Percentiles rank a stretch among this genome's conserved stretches.
Conservation (phyloP, 2,888 invertebrate genomes). For the Hydropsyche betteni region DNA sequence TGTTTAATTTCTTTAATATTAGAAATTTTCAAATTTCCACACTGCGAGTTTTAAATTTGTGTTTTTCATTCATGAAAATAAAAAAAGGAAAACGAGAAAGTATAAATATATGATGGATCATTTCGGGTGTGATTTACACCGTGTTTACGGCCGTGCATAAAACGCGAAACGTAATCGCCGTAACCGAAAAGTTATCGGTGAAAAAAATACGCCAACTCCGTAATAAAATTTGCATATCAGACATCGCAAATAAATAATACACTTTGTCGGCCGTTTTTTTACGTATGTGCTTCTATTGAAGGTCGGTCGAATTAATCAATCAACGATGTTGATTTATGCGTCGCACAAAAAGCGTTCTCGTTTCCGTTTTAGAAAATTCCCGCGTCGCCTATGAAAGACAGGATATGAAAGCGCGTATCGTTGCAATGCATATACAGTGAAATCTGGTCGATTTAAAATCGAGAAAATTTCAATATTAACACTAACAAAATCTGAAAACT, state of each 20-base stretch:
- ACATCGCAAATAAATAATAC: background rate
- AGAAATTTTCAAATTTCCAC: too few species aligned
- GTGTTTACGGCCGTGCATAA: background rate
- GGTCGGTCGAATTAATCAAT: background rate
- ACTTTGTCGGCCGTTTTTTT: background rate
- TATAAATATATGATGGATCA: background rate
- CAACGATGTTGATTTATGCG: conserved; percentile 15
- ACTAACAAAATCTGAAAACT: too few species aligned
- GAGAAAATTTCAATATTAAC: too few species aligned
- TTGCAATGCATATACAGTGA: too few species aligned
- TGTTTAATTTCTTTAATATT: too few species aligned
- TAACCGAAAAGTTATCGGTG: background rate
- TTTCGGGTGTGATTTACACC: background rate
- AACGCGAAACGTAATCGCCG: conserved; percentile 1
- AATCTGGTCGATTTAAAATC: too few species aligned
- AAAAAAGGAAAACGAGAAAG: too few species aligned
- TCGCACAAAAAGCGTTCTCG: conserved; percentile 5
- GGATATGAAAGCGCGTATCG: conserved; percentile 16
- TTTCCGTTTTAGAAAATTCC: conserved; percentile 16
- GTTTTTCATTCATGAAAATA: too few species aligned
- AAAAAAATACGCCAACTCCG: background rate
- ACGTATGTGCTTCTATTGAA: background rate
- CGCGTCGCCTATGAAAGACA: background rate
- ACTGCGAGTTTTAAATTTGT: too few species aligned
- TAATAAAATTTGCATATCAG: conserved; percentile 16